A percentile compares a stretch with the other conserved stretches of the same genome.
phyloP scores from a whole-genome alignment of 2,113 vertebrate genomes.

The Nibea albiflora region DNA sequence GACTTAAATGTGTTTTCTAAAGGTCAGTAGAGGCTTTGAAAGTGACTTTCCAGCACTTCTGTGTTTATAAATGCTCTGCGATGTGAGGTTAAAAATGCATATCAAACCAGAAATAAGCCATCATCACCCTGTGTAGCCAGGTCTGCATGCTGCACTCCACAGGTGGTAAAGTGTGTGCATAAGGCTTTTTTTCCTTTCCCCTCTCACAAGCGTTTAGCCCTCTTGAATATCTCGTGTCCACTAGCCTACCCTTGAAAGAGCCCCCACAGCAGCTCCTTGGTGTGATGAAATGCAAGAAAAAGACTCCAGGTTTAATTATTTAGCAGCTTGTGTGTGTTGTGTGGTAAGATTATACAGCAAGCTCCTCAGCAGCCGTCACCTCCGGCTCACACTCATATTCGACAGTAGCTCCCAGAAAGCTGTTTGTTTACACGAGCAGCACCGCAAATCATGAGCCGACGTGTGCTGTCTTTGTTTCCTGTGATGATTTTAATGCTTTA shows the following conservation, averaged over 20 bases:
- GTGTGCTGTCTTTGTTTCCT: not conserved
- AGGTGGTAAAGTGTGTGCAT: slow-evolving; percentile 4
- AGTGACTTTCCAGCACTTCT: not conserved
- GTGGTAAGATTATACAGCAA: slow-evolving; percentile 75
- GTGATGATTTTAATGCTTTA: not conserved
- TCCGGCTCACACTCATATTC: slow-evolving; percentile 24
- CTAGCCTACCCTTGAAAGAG: slow-evolving; percentile 31
- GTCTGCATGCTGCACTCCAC: slow-evolving; percentile 26
- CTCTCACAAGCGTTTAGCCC: slow-evolving; percentile 12
- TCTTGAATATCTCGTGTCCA: slow-evolving; percentile 19
- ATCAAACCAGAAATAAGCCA: not conserved
- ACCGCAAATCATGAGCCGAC: not conserved
- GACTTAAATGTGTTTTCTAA: not conserved
- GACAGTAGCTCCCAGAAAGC: slow-evolving; percentile 17
- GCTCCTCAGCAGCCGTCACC: slow-evolving; percentile 54
- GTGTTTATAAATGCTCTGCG: not conserved
- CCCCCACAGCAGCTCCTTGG: slow-evolving; percentile 59
- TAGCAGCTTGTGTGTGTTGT: slow-evolving; percentile 63
- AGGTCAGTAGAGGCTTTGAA: slow-evolving; percentile 1
- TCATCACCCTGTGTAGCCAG: not conserved
- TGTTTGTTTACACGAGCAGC: slow-evolving; percentile 8
- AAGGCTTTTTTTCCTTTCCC: slow-evolving; percentile 3
- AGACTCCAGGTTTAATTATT: slow-evolving; percentile 79
- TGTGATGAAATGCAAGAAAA: slow-evolving; percentile 71
- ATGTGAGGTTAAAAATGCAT: slow-evolving; percentile 1